These are phyloP conservation scores for fruit fly (Drosophila melanogaster) DNA, from an alignment of 1,140 invertebrate species.

Conservation along the genomic window DNA sequence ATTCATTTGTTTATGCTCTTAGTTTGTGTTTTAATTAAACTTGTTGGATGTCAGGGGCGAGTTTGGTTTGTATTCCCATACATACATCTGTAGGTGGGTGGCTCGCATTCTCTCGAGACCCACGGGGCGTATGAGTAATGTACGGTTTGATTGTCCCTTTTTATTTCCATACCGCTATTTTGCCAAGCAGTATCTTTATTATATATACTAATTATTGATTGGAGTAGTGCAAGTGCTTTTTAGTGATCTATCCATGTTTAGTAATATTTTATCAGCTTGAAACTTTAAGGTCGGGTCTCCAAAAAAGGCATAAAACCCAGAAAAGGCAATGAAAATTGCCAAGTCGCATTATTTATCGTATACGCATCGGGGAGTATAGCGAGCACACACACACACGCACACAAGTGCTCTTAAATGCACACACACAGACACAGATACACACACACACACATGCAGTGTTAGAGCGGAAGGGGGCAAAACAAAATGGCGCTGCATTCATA, in stretches of 20 bases:
- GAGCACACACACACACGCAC: slow-evolving; percentile 6
- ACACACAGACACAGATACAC: slow-evolving; percentile 7
- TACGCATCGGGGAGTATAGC: slow-evolving; percentile 42
- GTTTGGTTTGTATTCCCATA: neutral
- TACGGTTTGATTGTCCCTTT: neutral
- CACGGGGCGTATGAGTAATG: slow-evolving; percentile 40
- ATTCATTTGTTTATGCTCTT: slow-evolving; percentile 74
- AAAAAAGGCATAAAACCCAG: slow-evolving; percentile 19
- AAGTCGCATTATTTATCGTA: slow-evolving; percentile 77
- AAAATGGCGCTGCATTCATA: slow-evolving; percentile 71
- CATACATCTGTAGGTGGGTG: neutral
- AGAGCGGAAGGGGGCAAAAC: slow-evolving; percentile 25
- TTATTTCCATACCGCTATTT: neutral
- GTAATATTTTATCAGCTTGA: neutral
- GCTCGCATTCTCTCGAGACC: slow-evolving; percentile 8
- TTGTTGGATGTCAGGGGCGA: slow-evolving; percentile 3
- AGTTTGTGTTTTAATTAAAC: slow-evolving; percentile 77
- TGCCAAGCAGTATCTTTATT: neutral
- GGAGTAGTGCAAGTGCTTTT: too few species aligned
- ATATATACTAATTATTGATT: neutral
- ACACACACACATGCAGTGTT: neutral
- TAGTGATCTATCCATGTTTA: too few species aligned
- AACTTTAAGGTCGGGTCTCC: neutral
- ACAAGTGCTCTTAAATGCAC: neutral
- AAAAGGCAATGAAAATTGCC: slow-evolving; percentile 62